Base-by-base conservation (phyloP, 2,797 vertebrate genomes). In the Chrosomus eos region DNA sequence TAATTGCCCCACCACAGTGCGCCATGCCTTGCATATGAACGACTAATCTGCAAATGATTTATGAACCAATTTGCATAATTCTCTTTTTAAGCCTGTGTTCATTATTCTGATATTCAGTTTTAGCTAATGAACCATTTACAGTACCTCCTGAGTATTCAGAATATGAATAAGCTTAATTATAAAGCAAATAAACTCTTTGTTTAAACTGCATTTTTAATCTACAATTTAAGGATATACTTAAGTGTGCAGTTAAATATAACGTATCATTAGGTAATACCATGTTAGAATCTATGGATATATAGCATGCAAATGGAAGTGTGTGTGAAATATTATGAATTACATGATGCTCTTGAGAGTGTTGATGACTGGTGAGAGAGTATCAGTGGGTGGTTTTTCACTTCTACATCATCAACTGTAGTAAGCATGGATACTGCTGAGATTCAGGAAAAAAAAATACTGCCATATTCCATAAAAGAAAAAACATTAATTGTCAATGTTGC, bases 381-480 rank as follows among this genome's bases (percentile, higher is more conserved):
- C 87, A 51, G 88, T 92, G 91, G 93, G 90, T 71, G 90, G 84
- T 80, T 85, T 91, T 86, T 58, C 88, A 91, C 88, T 81, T 91
- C 81, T 85, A 51, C 89, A 89, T 85, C 75, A 66, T 72, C 74
- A 82, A 18, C 88, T 83, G 21, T 23, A 4, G 72, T 18, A 83
- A 82, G 86, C 76, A 77, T 88, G 90, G 89, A 84, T 88, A 48
- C 62, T 16, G 80, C 73, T 14, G 87, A 87, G 86, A 80, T 90
- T 88, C 86, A 16, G 45, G 89, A 90, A 91, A 85, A 75, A 84
- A 75, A 51, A 79, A 62, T 62, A 16, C 5, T 62, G 60, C 14
- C 28, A 28, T 28, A 26, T 26, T 60, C 11, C n/a, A 26, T 28
- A 14, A 26, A 60, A n/a, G n/a, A n/a, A 53, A 26, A 28, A 28